Conservation (phyloP, 2,113 vertebrate genomes). For the Plotosus lineatus region DNA sequence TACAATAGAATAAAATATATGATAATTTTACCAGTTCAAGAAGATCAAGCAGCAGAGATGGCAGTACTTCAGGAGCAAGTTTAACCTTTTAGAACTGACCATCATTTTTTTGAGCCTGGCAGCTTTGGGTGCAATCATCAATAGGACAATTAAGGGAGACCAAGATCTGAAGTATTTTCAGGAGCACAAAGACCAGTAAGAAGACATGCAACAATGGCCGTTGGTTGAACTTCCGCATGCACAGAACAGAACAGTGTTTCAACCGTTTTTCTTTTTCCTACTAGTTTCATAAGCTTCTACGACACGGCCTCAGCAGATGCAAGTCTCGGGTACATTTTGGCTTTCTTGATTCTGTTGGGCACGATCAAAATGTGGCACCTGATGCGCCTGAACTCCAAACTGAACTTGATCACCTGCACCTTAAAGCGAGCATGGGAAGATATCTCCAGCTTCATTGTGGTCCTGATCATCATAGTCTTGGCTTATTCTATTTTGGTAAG, state of each 20-base stretch:
- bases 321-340: slow-evolving; percentile 87
- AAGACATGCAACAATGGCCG: not conserved
- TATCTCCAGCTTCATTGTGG: slow-evolving; percentile 86
- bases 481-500: slow-evolving; percentile 91
- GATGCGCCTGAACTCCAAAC: slow-evolving; percentile 89
- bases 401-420: slow-evolving; percentile 90
- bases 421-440: slow-evolving; percentile 88
- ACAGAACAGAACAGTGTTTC: not conserved
- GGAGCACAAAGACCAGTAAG: slow-evolving; percentile 45
- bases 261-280: not conserved
- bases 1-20: not conserved
- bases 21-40: slow-evolving; percentile 20
- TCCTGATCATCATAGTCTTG: slow-evolving; percentile 88
- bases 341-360: slow-evolving; percentile 89
- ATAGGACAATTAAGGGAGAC: slow-evolving; percentile 42
- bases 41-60: slow-evolving; percentile 37
- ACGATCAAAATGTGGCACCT: slow-evolving; percentile 94
- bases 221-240: not conserved
- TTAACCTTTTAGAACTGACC: slow-evolving; percentile 47
- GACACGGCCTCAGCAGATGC: slow-evolving; percentile 85
- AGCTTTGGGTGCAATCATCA: slow-evolving; percentile 35
- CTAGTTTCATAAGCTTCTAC: slow-evolving; percentile 73
- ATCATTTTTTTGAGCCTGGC: slow-evolving; percentile 50
- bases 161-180: slow-evolving; percentile 42
- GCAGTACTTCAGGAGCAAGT: slow-evolving; percentile 43